These are phyloP conservation scores for Dorcus hopei DNA, from an alignment of 2,888 invertebrate genomes.

Conservation along the genomic window DNA sequence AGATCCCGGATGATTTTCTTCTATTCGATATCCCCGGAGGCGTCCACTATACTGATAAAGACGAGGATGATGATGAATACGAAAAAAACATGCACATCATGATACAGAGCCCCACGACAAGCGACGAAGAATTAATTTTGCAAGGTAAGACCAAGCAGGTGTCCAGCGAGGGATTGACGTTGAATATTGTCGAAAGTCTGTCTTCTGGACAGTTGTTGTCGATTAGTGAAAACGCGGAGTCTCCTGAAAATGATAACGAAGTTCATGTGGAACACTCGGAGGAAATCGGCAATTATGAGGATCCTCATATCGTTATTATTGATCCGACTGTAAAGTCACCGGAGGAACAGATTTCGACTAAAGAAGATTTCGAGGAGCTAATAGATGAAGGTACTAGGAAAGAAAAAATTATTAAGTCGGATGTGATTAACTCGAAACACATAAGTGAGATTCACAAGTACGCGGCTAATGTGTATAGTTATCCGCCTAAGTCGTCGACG, in stretches of 20 bases:
- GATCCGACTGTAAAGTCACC: slow-evolving; percentile 59
- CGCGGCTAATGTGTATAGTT: slow-evolving; percentile 35
- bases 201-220: slow-evolving; percentile 47
- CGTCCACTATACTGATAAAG: slow-evolving; percentile 55
- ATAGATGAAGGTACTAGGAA: slow-evolving; percentile 62
- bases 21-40: slow-evolving; percentile 60
- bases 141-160: slow-evolving; percentile 43
- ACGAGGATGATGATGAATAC: slow-evolving; percentile 37
- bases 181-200: slow-evolving; percentile 43
- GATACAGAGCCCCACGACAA: slow-evolving; percentile 48
- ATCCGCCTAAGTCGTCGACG: slow-evolving; percentile 31
- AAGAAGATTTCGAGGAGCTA: slow-evolving; percentile 64
- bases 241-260: slow-evolving; percentile 49
- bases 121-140: slow-evolving; percentile 47
- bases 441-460: slow-evolving; percentile 47
- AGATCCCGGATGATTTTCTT: slow-evolving; percentile 61
- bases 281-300: slow-evolving; percentile 46
- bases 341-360: slow-evolving; percentile 62
- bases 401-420: slow-evolving; percentile 47
- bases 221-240: slow-evolving; percentile 52
- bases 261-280: slow-evolving; percentile 39
- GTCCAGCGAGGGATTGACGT: slow-evolving; percentile 27
- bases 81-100: slow-evolving; percentile 40
- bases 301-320: slow-evolving; percentile 62
- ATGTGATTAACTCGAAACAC: slow-evolving; percentile 38